A percentile compares a stretch with the other conserved stretches of the same genome.
Evolutionary conservation across 2,888 invertebrate genomes (phyloP).

Genomic region (Idaea dimidiata): DNA sequence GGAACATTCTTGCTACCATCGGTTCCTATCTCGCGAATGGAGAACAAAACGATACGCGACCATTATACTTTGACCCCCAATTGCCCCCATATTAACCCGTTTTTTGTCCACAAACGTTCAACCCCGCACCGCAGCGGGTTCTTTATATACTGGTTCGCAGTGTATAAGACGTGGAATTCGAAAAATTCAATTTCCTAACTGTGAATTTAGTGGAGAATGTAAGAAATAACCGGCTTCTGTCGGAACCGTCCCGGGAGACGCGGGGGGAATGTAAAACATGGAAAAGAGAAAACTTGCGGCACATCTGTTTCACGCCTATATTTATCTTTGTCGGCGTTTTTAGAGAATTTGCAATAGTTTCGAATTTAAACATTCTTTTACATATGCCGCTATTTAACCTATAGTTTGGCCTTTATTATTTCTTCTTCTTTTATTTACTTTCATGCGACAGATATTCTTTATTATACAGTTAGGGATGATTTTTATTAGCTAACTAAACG

Average conservation of each 20-base stretch:
- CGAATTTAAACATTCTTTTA: not conserved
- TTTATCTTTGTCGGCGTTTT: slow-evolving; percentile 24
- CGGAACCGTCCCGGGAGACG: slow-evolving; percentile 52
- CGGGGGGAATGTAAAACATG: slow-evolving; percentile 62
- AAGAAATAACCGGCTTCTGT: slow-evolving; percentile 64
- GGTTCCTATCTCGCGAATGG: slow-evolving; percentile 38
- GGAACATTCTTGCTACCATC: slow-evolving; percentile 35
- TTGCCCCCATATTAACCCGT: slow-evolving; percentile 36
- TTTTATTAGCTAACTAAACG: too few species aligned
- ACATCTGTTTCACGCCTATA: slow-evolving; percentile 37
- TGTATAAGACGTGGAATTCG: slow-evolving; percentile 60
- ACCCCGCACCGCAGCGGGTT: slow-evolving; percentile 34
- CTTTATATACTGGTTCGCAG: slow-evolving; percentile 40
- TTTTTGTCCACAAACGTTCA: slow-evolving; percentile 26
- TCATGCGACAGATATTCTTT: too few species aligned
- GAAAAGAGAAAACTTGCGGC: slow-evolving; percentile 50
- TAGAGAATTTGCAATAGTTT: not conserved
- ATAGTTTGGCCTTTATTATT: too few species aligned
- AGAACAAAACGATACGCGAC: slow-evolving; percentile 49
- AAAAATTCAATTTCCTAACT: slow-evolving; percentile 76
- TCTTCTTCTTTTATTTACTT: too few species aligned
- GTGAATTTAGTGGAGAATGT: slow-evolving; percentile 70
- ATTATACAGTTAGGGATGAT: too few species aligned
- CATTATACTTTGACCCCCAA: slow-evolving; percentile 38
- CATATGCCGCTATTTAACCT: too few species aligned